A percentile compares a stretch with the other conserved stretches of the same genome.
Conservation (phyloP, 2,113 vertebrate species). For the Cyprinus carpio region DNA sequence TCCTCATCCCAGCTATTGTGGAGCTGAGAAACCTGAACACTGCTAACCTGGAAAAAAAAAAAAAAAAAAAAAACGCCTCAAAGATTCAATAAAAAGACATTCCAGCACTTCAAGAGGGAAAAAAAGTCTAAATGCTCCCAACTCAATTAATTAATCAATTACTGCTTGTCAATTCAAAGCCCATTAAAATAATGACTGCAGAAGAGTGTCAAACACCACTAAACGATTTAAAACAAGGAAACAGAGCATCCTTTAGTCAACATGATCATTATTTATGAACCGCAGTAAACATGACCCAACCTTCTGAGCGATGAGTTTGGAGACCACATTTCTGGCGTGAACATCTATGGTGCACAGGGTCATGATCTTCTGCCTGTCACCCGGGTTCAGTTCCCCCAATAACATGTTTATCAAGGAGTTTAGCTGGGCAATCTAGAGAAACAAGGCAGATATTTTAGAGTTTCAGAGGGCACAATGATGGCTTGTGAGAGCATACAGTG, state of each 20-base stretch:
- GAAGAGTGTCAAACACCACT: background rate
- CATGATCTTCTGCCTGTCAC: conserved; percentile 83
- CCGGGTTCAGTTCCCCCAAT: conserved; percentile 76
- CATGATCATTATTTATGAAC: conserved; percentile 13
- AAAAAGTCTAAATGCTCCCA: background rate
- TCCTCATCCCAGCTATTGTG: conserved; percentile 76
- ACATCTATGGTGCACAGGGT: conserved; percentile 81
- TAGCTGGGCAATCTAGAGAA: conserved; percentile 76
- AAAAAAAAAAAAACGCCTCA: too few species aligned
- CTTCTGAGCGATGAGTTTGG: conserved; percentile 80
- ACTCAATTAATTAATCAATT: conserved; percentile 28
- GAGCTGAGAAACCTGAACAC: conserved; percentile 77
- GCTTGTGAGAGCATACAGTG: conserved; percentile 50
- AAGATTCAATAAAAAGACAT: background rate
- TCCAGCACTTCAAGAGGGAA: background rate
- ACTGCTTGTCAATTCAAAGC: conserved; percentile 21
- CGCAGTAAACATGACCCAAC: conserved; percentile 53
- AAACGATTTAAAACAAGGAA: conserved; percentile 27
- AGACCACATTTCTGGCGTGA: conserved; percentile 79
- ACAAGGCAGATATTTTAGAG: conserved; percentile 46
- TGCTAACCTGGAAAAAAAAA: conserved; percentile 68
- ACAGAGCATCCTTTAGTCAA: background rate
- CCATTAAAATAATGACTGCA: conserved; percentile 1
- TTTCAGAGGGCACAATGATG: conserved; percentile 51
- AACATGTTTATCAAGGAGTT: conserved; percentile 79